These are phyloP conservation scores for Drosophila nigromelanica DNA, from an alignment of 1,140 invertebrate genomes.

Conservation along the genomic window DNA sequence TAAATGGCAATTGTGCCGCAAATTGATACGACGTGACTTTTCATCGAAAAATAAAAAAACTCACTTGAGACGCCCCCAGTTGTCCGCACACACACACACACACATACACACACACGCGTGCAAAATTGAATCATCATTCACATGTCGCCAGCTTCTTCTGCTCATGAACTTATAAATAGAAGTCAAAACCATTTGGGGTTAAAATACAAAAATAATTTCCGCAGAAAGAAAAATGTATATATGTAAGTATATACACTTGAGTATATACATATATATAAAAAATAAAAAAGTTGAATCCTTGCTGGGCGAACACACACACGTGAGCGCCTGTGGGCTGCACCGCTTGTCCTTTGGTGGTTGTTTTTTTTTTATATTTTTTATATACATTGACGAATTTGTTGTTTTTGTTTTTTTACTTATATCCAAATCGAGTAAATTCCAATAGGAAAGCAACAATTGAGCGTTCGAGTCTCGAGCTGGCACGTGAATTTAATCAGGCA, in stretches of 20 bases:
- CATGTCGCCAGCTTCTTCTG: conserved; percentile 18
- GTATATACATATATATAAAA: conserved; percentile 1
- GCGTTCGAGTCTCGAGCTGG: conserved; percentile 34
- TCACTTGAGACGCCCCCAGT: conserved; percentile 71
- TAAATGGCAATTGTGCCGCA: conserved; percentile 81
- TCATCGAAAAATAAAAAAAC: conserved; percentile 61
- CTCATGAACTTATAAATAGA: conserved; percentile 60
- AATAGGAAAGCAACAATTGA: conserved; percentile 64
- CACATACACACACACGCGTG: conserved; percentile 25
- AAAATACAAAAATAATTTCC: conserved; percentile 79
- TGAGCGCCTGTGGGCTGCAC: conserved; percentile 50
- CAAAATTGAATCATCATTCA: conserved; percentile 68
- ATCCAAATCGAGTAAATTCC: conserved; percentile 57
- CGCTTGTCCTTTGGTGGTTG: conserved; percentile 23
- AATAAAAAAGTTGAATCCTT: conserved; percentile 30
- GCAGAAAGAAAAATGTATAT: conserved; percentile 19
- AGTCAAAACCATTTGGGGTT: conserved; percentile 73
- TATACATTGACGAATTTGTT: too few species aligned
- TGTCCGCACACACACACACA: conserved; percentile 21
- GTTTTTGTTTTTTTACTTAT: not conserved
- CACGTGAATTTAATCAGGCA: conserved; percentile 83
- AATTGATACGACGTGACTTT: conserved; percentile 83
- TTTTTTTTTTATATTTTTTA: not conserved
- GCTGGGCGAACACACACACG: conserved; percentile 59
- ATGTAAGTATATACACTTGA: not conserved